phyloP scores from a whole-genome alignment of 2,113 vertebrate species.

The Hipposideros armiger region DNA sequence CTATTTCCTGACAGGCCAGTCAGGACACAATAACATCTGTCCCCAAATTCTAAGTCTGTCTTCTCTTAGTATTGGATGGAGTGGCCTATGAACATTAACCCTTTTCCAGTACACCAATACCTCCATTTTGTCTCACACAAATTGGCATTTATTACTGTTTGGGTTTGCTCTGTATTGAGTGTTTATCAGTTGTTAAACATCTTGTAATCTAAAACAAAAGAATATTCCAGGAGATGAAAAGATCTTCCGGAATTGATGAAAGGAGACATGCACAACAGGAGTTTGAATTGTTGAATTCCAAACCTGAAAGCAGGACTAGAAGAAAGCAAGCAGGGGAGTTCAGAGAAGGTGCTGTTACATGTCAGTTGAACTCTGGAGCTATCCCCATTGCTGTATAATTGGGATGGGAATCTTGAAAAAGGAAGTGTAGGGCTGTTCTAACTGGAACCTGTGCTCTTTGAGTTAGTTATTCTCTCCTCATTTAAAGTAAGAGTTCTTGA shows the following conservation, averaged over 20 bases:
- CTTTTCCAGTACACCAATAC: neutral
- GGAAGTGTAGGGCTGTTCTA: neutral
- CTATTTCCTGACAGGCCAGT: neutral
- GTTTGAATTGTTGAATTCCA: neutral
- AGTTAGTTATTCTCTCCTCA: neutral
- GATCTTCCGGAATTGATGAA: neutral
- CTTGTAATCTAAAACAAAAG: neutral
- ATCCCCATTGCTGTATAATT: neutral
- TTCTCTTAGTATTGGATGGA: neutral
- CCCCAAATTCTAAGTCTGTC: neutral
- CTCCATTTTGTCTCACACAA: neutral
- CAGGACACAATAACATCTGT: neutral
- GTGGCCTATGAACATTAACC: neutral
- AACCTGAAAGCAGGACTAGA: neutral
- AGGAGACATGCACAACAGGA: neutral
- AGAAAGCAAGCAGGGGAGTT: neutral
- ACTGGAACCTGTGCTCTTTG: neutral
- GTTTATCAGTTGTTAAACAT: neutral
- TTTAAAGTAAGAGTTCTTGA: slow-evolving; percentile 10
- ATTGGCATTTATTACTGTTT: neutral
- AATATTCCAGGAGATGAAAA: neutral
- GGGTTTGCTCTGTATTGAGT: neutral
- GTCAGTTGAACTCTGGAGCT: neutral
- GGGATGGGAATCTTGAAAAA: neutral
- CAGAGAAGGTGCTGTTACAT: neutral